A percentile compares a stretch with the other conserved stretches of the same genome.
Conservation (phyloP, 2,888 invertebrate species). For the Lasioglossum pauxillum region DNA sequence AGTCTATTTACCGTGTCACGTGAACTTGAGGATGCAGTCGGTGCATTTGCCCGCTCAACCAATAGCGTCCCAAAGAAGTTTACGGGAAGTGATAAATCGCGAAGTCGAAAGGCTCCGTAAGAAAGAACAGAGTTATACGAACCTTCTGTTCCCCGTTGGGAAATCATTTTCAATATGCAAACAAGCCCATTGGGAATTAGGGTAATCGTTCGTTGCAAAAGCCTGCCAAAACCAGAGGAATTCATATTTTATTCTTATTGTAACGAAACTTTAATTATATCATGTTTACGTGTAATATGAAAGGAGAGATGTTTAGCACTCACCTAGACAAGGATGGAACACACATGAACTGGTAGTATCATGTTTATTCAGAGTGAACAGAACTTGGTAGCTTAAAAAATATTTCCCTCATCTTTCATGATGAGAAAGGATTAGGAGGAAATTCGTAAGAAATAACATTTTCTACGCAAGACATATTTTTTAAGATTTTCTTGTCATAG, state of each 20-base stretch:
- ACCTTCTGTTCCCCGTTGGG: neutral
- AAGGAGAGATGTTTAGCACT: too few species aligned
- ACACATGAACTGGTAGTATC: too few species aligned
- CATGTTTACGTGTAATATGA: too few species aligned
- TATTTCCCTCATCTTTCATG: neutral
- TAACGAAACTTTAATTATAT: neutral
- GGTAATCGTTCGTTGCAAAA: neutral
- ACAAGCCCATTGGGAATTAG: neutral
- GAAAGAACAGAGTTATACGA: neutral
- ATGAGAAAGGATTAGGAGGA: neutral
- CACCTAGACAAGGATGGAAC: too few species aligned
- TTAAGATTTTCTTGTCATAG: too few species aligned
- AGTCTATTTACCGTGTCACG: constrained; percentile 35
- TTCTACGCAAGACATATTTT: too few species aligned
- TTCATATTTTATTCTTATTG: neutral
- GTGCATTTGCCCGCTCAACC: constrained; percentile 17
- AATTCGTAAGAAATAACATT: neutral
- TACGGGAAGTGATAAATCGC: constrained; percentile 25
- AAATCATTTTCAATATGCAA: neutral
- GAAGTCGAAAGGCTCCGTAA: constrained; percentile 6
- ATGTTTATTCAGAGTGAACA: too few species aligned
- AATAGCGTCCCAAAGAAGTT: constrained; percentile 21
- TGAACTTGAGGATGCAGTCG: constrained; percentile 29
- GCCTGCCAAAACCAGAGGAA: neutral
- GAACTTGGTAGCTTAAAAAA: neutral